Percentiles rank a stretch among this genome's conserved stretches.
phyloP scores from a whole-genome alignment of 2,888 invertebrate species.

The Arenicola marina region DNA sequence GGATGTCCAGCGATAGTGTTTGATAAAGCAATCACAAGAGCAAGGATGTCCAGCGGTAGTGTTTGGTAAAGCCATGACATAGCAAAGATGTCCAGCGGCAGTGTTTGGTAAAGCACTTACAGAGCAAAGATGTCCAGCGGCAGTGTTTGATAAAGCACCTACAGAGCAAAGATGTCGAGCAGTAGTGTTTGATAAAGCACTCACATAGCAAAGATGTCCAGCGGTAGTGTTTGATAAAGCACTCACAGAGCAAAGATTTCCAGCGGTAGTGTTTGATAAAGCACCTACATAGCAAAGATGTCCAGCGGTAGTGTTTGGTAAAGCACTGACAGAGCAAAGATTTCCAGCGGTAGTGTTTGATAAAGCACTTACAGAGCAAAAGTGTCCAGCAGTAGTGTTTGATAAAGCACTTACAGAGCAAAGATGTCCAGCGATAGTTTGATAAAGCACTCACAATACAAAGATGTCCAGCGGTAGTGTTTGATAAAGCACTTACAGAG shows the following conservation, averaged over 20 bases:
- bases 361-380: too few species aligned
- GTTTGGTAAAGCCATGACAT: constrained; percentile 17
- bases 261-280: constrained; percentile 25
- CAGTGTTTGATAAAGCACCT: constrained; percentile 21
- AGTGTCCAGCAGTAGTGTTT: constrained; percentile 27
- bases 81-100: constrained; percentile 28
- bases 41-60: constrained; percentile 28
- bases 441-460: constrained; percentile 21
- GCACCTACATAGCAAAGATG: too few species aligned
- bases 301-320: constrained; percentile 25
- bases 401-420: too few species aligned
- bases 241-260: too few species aligned
- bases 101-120: constrained; percentile 18
- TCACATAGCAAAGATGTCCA: too few species aligned
- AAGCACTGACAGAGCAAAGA: too few species aligned
- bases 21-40: constrained; percentile 17
- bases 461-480: too few species aligned
- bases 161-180: too few species aligned
- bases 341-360: constrained; percentile 26
- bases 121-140: constrained; percentile 27
- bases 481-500: too few species aligned
- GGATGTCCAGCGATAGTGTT: constrained; percentile 26
- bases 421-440: too few species aligned
- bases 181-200: constrained; percentile 21
- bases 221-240: constrained; percentile 21